Base-by-base conservation (phyloP, 92 coral and sea anemone species). In the Porites divaricata region DNA sequence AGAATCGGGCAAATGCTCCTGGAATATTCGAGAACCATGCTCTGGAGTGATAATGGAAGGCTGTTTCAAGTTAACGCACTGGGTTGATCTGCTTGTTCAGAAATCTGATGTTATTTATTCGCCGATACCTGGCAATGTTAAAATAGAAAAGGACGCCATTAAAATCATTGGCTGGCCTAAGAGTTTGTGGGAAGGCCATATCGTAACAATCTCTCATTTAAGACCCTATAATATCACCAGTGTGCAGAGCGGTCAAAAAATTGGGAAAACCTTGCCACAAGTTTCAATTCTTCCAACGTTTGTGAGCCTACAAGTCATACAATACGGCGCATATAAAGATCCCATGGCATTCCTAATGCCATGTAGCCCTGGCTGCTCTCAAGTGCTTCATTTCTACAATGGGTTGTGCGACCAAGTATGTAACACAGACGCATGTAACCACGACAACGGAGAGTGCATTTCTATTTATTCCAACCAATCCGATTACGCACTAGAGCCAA, bases 101-200 rank as follows among this genome's bases (percentile, higher is more conserved):
- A 62, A 52, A 19, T 76, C 79, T 25, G 76, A 76, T 50, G 67
- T 76, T 23, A 82, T 90, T 59, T 78, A 80, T 70, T 86, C 93
- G 6, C 93, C 93, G 52, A 90, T 90, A 4, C 78, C 93, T 59
- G 93, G 93, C 23, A 90, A 90, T 62, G 66, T 74, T 23, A 57
- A 70, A 51, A 82, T 73, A 35, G 81, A 73, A 6, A 66, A 62
- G 35, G 75, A 56, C 63, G 25, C 62, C 76, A 74, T 70, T 8
- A 21, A 63, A 26, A 86, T 90, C 50, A 86, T 75, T 41, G 93
- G 93, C 56, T 90, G 93, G 93, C 93, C 93, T 48, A 12, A 86
- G 35, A 75, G 90, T 21, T 81, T 81, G 57, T 89, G 93, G 93
- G 84, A 86, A 48, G 77, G 74, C 45, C 69, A 80, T 72, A 58